Conservation (phyloP, 2,888 invertebrate species). For the Scrobipalpa atriplicella region DNA sequence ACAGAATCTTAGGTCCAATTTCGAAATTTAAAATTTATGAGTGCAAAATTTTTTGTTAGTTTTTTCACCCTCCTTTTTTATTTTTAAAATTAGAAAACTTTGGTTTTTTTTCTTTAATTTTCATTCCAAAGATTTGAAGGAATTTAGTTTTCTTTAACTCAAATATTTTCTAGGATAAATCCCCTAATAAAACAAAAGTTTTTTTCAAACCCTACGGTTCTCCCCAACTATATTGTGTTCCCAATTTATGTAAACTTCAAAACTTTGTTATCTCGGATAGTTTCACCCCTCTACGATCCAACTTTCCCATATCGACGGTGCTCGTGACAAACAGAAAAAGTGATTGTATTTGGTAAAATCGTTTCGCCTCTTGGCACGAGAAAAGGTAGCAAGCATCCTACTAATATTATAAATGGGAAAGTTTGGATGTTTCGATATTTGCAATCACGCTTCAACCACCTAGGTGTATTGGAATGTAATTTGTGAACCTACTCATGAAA, state of each 20-base stretch:
- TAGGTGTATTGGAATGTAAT: too few species aligned
- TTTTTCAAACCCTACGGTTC: neutral
- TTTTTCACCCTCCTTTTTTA: too few species aligned
- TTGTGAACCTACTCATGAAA: neutral
- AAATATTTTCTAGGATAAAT: neutral
- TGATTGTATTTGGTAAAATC: constrained; percentile 6
- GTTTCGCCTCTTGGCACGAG: neutral
- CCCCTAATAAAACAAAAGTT: neutral
- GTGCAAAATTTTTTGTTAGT: too few species aligned
- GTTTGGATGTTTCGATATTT: too few species aligned
- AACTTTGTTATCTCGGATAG: neutral
- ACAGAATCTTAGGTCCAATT: neutral
- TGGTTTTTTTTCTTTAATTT: too few species aligned
- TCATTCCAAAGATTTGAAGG: too few species aligned
- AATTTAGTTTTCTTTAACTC: neutral
- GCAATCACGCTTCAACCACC: too few species aligned
- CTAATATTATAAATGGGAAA: too few species aligned
- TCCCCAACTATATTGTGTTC: constrained; percentile 2
- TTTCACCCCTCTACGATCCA: neutral
- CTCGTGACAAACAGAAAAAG: constrained; percentile 8
- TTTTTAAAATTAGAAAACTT: too few species aligned
- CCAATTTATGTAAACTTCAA: constrained; percentile 5
- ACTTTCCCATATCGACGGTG: constrained; percentile 4
- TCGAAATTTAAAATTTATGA: neutral
- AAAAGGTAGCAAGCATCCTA: neutral